phyloP scores from a whole-genome alignment of 1,140 invertebrate genomes.

The Theocolax elegans region DNA sequence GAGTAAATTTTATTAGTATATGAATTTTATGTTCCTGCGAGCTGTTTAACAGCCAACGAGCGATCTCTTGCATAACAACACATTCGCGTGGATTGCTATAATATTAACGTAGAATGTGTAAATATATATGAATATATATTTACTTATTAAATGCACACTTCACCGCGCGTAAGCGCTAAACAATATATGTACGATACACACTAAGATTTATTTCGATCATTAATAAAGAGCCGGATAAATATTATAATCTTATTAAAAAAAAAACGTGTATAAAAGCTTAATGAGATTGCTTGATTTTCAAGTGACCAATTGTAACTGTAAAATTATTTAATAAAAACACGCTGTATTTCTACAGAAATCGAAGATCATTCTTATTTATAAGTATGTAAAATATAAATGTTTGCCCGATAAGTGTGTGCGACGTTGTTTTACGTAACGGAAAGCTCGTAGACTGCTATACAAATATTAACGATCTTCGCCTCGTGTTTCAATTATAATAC shows the following conservation, averaged over 20 bases:
- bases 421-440: conserved; percentile 50
- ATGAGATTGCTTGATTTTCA: conserved; percentile 27
- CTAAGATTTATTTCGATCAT: conserved; percentile 36
- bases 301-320: conserved; percentile 42
- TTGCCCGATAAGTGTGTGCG: conserved; percentile 46
- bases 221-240: conserved; percentile 38
- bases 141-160: conserved; percentile 27
- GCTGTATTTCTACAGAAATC: conserved; percentile 31
- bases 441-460: conserved; percentile 53
- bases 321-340: conserved; percentile 35
- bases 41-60: conserved; percentile 56
- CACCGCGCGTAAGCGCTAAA: conserved; percentile 21
- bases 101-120: conserved; percentile 35
- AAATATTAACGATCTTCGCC: conserved; percentile 47
- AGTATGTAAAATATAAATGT: conserved; percentile 33
- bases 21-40: conserved; percentile 64
- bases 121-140: conserved; percentile 36
- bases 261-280: conserved; percentile 24
- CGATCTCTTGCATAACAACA: conserved; percentile 63
- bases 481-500: conserved; percentile 54
- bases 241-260: conserved; percentile 36
- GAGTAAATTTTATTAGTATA: conserved; percentile 39
- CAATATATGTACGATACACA: conserved; percentile 32
- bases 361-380: conserved; percentile 51
- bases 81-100: conserved; percentile 41